Percentiles rank a stretch among this genome's conserved stretches.
phyloP scores from a whole-genome alignment of 2,888 invertebrate species.

The Branchipolynoe longqiensis region DNA sequence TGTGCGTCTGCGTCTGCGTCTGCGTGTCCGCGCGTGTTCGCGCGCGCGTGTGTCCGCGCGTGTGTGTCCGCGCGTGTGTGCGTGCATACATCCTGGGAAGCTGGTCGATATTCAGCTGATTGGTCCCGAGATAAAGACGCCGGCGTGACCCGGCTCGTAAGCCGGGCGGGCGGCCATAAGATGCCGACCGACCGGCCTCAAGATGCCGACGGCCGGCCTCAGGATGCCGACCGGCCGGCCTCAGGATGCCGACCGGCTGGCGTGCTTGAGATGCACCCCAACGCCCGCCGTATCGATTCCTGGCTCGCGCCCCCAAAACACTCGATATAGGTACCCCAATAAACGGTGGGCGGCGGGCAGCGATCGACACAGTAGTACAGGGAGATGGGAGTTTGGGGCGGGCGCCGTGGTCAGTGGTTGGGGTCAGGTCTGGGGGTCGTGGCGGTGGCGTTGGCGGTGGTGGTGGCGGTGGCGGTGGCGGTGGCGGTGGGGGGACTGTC shows the following conservation, averaged over 20 bases:
- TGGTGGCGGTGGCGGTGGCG: not conserved
- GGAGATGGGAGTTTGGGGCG: slow-evolving; percentile 19
- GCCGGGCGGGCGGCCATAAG: not conserved
- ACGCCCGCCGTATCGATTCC: not conserved
- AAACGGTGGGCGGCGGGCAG: slow-evolving; percentile 14
- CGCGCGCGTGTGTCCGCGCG: too few species aligned
- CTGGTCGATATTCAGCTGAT: slow-evolving; percentile 32
- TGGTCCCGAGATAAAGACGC: slow-evolving; percentile 2
- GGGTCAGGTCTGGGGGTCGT: not conserved
- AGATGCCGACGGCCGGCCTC: too few species aligned
- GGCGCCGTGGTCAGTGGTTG: not conserved
- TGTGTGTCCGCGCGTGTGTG: too few species aligned
- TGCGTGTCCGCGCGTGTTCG: too few species aligned
- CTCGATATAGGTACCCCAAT: slow-evolving; percentile 31
- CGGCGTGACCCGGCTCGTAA: not conserved
- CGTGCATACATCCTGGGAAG: too few species aligned
- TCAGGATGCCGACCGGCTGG: not conserved
- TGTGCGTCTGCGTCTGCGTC: too few species aligned
- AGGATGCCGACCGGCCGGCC: not conserved
- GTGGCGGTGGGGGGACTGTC: not conserved
- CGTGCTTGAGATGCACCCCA: not conserved
- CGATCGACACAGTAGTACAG: slow-evolving; percentile 21
- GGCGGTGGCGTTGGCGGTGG: not conserved
- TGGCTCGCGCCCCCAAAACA: not conserved
- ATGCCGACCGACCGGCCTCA: not conserved